These are phyloP conservation scores for Cancer borealis DNA, from an alignment of 2,888 invertebrate genomes.

Conservation along the genomic window DNA sequence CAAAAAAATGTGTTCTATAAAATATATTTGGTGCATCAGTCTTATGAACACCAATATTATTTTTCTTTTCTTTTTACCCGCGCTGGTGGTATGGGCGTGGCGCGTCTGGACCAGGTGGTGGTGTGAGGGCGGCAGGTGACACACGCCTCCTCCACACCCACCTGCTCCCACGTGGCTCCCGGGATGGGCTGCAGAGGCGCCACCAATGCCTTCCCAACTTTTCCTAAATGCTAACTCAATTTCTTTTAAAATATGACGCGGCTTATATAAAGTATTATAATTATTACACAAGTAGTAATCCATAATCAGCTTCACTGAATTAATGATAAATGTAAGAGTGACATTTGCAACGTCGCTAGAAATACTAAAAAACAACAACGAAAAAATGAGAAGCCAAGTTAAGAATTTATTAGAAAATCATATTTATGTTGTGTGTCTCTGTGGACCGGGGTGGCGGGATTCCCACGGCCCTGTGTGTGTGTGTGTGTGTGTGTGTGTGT, in stretches of 20 bases:
- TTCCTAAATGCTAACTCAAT: background rate
- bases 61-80: background rate
- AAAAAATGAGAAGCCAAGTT: background rate
- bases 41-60: background rate
- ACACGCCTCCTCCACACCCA: background rate
- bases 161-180: background rate
- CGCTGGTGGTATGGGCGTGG: background rate
- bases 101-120: background rate
- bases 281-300: constrained; percentile 15
- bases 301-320: constrained; percentile 21
- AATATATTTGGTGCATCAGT: background rate
- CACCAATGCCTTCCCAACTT: background rate
- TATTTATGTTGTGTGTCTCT: background rate
- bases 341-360: background rate
- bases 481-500: constrained; percentile 8
- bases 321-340: background rate
- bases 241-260: background rate
- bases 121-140: background rate
- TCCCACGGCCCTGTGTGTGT: background rate
- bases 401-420: background rate
- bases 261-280: background rate
- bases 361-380: background rate
- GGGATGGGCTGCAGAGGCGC: background rate
- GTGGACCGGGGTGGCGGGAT: background rate
- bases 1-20: background rate